Evolutionary conservation across 2,888 invertebrate species (phyloP).

Genomic region (Ctenicera cuprea): DNA sequence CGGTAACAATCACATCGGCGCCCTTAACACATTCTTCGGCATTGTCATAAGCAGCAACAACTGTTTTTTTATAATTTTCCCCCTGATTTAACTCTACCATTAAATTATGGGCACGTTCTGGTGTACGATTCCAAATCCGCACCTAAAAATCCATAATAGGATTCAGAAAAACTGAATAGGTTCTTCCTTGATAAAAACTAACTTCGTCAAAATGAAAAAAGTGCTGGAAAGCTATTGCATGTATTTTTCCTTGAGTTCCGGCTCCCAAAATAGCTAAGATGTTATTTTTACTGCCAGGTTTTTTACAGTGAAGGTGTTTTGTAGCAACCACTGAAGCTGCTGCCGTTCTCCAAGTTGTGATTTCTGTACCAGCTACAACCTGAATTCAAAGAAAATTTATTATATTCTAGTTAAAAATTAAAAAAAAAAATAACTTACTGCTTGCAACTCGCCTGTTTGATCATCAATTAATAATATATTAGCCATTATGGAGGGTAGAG

Average conservation of each 20-base stretch:
- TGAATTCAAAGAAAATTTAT: conserved; percentile 54
- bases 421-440: conserved; percentile 62
- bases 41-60: conserved; percentile 61
- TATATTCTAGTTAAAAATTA: background rate
- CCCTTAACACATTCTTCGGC: conserved; percentile 73
- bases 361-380: conserved; percentile 74
- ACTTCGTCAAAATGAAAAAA: conserved; percentile 72
- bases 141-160: conserved; percentile 64
- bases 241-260: conserved; percentile 74
- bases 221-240: conserved; percentile 73
- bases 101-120: conserved; percentile 66
- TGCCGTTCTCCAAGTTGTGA: conserved; percentile 77
- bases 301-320: conserved; percentile 71
- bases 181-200: conserved; percentile 22
- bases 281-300: conserved; percentile 58
- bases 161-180: background rate
- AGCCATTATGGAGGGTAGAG: conserved; percentile 71
- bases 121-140: conserved; percentile 76
- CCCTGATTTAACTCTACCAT: conserved; percentile 65
- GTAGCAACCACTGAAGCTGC: conserved; percentile 77
- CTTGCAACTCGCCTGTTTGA: conserved; percentile 71
- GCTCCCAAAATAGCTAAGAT: conserved; percentile 74
- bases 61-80: conserved; percentile 40
- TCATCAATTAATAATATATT: conserved; percentile 72
- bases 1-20: conserved; percentile 79